Percentiles rank a stretch among this genome's conserved stretches.
phyloP scores from a whole-genome alignment of 2,113 vertebrate species.

The Sporophila hypoxantha region DNA sequence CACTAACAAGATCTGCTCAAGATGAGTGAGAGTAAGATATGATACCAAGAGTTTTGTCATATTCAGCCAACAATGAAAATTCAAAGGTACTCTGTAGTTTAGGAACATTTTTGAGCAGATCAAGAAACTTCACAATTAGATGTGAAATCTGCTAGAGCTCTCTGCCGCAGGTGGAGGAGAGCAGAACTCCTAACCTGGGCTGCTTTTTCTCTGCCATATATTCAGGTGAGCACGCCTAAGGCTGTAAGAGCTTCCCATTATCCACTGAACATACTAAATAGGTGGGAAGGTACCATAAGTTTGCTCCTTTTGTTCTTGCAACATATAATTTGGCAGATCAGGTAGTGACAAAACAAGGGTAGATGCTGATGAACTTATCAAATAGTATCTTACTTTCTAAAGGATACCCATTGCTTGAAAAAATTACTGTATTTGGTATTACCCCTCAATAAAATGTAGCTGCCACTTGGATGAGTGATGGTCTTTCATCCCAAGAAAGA shows the following conservation, averaged over 20 bases:
- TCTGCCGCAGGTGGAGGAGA: background rate
- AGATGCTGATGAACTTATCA: background rate
- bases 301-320: background rate
- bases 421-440: background rate
- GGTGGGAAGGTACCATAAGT: background rate
- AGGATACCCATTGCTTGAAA: background rate
- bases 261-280: background rate
- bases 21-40: slow-evolving; percentile 78
- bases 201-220: background rate
- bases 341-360: background rate
- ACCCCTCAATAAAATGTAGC: background rate
- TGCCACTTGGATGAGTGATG: background rate
- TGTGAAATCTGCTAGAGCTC: background rate
- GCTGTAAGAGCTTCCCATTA: background rate
- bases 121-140: slow-evolving; percentile 50
- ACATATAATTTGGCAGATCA: background rate
- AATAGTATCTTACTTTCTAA: background rate
- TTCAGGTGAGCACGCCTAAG: background rate
- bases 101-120: slow-evolving; percentile 64
- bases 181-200: background rate
- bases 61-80: slow-evolving; percentile 77
- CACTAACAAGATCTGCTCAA: slow-evolving; percentile 82
- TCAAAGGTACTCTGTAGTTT: slow-evolving; percentile 67
- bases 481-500: background rate
- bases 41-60: slow-evolving; percentile 82